These are phyloP conservation scores for Parauchenoglanis punctatus DNA, from an alignment of 2,797 vertebrate species.

Conservation along the genomic window DNA sequence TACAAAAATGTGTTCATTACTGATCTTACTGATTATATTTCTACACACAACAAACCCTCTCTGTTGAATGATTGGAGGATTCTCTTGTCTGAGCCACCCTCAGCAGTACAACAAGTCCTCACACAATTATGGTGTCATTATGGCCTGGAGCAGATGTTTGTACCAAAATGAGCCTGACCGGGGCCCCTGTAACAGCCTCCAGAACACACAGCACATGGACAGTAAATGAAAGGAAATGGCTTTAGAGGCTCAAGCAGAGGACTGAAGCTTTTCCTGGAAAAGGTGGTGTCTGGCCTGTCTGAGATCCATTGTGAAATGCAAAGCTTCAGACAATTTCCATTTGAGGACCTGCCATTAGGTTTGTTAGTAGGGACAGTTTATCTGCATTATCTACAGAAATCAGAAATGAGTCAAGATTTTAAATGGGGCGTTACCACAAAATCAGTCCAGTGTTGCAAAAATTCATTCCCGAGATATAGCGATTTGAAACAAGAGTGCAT, in stretches of 20 bases:
- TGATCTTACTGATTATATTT: background rate
- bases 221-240: conserved; percentile 76
- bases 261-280: conserved; percentile 33
- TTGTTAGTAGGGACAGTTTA: background rate
- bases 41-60: background rate
- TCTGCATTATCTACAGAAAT: background rate
- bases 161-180: conserved; percentile 46
- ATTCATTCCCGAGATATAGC: too few relatives aligned
- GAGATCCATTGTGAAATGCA: conserved; percentile 21
- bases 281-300: background rate
- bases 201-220: conserved; percentile 70
- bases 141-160: conserved; percentile 49
- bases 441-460: too few relatives aligned
- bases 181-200: conserved; percentile 65
- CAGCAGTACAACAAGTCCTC: conserved; percentile 31
- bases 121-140: conserved; percentile 47
- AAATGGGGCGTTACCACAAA: background rate
- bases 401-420: background rate
- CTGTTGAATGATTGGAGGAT: background rate
- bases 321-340: conserved; percentile 7
- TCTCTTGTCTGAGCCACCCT: conserved; percentile 1
- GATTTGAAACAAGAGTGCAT: too few relatives aligned
- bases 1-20: too few relatives aligned
- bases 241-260: conserved; percentile 33
- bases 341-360: background rate